These are phyloP conservation scores for Cyclina sinensis DNA, from an alignment of 1,140 invertebrate genomes.

Conservation along the genomic window DNA sequence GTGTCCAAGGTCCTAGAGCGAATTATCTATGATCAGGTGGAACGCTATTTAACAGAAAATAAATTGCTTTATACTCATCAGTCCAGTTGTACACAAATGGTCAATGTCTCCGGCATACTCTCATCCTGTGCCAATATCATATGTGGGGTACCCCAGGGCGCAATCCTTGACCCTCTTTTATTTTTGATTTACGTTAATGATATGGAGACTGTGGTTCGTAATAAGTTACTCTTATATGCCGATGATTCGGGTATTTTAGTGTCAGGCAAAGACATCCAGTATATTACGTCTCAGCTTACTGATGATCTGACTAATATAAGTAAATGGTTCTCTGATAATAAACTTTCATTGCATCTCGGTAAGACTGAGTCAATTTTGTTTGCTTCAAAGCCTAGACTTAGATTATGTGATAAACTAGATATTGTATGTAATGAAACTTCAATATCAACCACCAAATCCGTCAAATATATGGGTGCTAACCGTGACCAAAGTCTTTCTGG, in stretches of 20 bases:
- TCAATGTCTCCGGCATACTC: no score
- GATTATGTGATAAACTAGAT: conserved; percentile 1
- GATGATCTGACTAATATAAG: conserved; percentile 28
- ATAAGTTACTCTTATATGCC: conserved; percentile 66
- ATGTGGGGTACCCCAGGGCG: conserved; percentile 36
- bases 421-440: conserved; percentile 45
- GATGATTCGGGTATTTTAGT: conserved; percentile 66
- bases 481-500: conserved; percentile 38
- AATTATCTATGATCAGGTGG: conserved; percentile 44
- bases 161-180: conserved; percentile 26
- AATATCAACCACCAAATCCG: conserved; percentile 14
- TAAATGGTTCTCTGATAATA: conserved; percentile 62
- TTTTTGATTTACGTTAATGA: conserved; percentile 41
- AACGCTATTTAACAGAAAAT: conserved; percentile 41
- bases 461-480: conserved; percentile 53
- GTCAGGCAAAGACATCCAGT: conserved; percentile 32
- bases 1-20: conserved; percentile 55
- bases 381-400: no score
- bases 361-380: no score
- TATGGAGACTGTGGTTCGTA: conserved; percentile 39
- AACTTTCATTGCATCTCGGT: conserved; percentile 46
- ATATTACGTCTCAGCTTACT: conserved; percentile 32
- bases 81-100: no score
- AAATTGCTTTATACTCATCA: conserved; percentile 37
- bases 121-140: not conserved